Conservation (phyloP, 2,113 vertebrate species). For the Aptenodytes forsteri region DNA sequence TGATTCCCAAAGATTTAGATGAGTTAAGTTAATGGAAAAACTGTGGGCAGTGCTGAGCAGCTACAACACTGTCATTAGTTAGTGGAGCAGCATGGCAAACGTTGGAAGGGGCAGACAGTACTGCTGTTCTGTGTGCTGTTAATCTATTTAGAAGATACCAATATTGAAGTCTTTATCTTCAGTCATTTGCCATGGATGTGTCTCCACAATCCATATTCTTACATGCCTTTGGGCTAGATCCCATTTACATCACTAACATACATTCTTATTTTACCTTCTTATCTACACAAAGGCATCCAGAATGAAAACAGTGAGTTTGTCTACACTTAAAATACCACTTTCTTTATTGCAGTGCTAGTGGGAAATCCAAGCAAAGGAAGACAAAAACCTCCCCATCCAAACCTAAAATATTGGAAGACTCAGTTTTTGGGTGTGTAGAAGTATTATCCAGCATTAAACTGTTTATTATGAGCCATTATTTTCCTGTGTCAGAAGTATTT, state of each 20-base stretch:
- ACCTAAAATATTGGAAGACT: background rate
- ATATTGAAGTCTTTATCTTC: background rate
- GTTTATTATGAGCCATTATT: background rate
- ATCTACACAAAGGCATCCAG: background rate
- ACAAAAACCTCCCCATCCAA: background rate
- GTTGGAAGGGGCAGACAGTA: background rate
- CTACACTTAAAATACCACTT: background rate
- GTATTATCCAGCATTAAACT: background rate
- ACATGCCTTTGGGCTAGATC: background rate
- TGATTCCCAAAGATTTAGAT: background rate
- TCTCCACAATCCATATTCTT: background rate
- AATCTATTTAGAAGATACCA: background rate
- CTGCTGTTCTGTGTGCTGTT: background rate
- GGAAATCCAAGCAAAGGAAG: background rate
- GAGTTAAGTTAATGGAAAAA: background rate
- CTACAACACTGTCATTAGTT: background rate
- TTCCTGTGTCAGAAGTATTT: background rate
- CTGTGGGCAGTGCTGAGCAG: background rate
- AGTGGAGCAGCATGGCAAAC: accelerated
- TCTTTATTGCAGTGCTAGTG: slow-evolving; percentile 2
- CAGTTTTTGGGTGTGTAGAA: background rate
- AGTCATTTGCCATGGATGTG: background rate
- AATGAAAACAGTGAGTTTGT: background rate
- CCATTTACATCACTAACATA: background rate
- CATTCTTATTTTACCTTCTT: background rate